A percentile compares a stretch with the other conserved stretches of the same genome.
Evolutionary conservation across 2,888 invertebrate genomes (phyloP).

Genomic region (Drosophila incognita): DNA sequence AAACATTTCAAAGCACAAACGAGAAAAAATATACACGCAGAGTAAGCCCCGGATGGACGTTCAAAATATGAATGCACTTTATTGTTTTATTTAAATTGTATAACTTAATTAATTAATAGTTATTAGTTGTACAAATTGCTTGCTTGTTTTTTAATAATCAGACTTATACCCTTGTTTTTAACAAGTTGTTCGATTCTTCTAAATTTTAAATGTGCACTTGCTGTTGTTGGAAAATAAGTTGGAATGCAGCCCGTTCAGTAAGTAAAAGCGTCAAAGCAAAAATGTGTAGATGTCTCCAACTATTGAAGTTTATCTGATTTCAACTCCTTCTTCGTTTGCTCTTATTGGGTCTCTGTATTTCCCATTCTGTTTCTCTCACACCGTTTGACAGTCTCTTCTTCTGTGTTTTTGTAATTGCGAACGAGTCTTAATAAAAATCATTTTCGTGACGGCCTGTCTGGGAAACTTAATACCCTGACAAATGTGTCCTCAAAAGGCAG

Average conservation of each 20-base stretch:
- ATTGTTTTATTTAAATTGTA: background rate
- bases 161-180: background rate
- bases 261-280: background rate
- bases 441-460: constrained; percentile 37
- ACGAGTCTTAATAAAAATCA: constrained; percentile 55
- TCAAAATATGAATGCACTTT: background rate
- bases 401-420: constrained; percentile 33
- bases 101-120: background rate
- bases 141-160: background rate
- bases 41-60: constrained; percentile 16
- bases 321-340: background rate
- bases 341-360: background rate
- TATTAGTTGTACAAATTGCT: background rate
- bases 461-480: constrained; percentile 60
- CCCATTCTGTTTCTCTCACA: background rate
- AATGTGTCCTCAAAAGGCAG: constrained; percentile 36
- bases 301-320: background rate
- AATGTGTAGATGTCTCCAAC: background rate
- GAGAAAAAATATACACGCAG: constrained; percentile 37
- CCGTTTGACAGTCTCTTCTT: background rate
- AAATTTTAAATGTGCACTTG: background rate
- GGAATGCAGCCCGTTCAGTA: background rate
- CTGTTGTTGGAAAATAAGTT: background rate
- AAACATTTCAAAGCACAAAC: constrained; percentile 39
- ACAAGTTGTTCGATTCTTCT: background rate